These are phyloP conservation scores for Petroica traversi DNA, from an alignment of 2,113 vertebrate species.

Conservation along the genomic window DNA sequence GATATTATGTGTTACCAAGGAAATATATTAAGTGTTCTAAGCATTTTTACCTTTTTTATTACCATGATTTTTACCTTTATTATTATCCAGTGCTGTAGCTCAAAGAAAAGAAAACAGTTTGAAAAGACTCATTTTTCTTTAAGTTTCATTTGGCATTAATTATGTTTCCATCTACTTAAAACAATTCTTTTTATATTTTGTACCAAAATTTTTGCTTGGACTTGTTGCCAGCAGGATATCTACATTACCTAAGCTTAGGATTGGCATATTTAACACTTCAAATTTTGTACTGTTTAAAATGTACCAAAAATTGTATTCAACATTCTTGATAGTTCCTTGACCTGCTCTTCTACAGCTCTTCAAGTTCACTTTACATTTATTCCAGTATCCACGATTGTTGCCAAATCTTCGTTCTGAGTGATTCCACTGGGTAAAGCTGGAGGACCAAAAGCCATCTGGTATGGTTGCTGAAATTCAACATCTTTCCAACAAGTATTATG, in stretches of 20 bases:
- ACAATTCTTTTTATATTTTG: background rate
- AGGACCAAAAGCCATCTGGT: background rate
- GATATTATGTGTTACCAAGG: background rate
- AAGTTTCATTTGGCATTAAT: background rate
- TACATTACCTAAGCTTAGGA: background rate
- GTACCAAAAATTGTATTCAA: background rate
- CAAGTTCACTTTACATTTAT: background rate
- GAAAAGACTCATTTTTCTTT: background rate
- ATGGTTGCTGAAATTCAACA: background rate
- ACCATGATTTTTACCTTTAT: background rate
- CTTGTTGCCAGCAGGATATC: background rate
- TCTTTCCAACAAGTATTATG: background rate
- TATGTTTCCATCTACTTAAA: background rate
- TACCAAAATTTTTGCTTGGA: background rate
- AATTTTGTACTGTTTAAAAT: background rate
- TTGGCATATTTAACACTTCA: background rate
- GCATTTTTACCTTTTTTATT: background rate
- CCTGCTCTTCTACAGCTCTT: background rate
- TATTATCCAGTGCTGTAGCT: background rate
- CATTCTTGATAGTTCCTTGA: background rate
- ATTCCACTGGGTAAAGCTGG: background rate
- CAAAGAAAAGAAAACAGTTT: background rate
- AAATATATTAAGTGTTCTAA: background rate
- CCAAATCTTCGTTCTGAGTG: background rate
- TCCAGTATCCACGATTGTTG: fast-evolving